Base-by-base conservation (phyloP, 2,797 vertebrate species). In the Avahi laniger region DNA sequence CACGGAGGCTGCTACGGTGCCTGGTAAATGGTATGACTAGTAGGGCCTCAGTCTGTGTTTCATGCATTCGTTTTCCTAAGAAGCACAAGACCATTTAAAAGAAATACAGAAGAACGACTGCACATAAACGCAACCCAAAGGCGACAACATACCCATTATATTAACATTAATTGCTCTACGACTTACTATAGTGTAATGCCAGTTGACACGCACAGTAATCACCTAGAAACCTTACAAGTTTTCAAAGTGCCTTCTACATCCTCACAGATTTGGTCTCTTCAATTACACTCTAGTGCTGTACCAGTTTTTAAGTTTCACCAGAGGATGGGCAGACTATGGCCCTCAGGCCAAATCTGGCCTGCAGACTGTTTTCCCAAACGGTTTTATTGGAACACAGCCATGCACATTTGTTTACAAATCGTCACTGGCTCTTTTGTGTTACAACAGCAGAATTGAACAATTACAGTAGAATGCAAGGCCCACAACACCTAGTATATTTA, bases 191-290 rank as follows among this genome's bases (percentile, higher is more conserved):
- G 48, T 2, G 33, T 38, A 3, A 3, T 33, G 28, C 59, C 13
- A 65, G 38, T 0, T 3, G 4, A 10, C 6, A 2, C 2, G 26
- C 17, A 43, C 1, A 41, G 0, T 67, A 43, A 20, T 26, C 52
- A 63, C 73, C 41, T 54, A 48, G 82, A 82, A 28, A 20, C 33
- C 12, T 0, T 28, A 4, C 33, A 26, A 17, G n/a, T 18, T 72
- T 67, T 33, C 61, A 15, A 22, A 28, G 65, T 5, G 4, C 46
- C 38, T 72, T 72, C 70, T 15, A 4, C 10, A 30, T 72, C 48
- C 75, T 79, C 5, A 0, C 1, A 26, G n/a, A 59, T 63, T 43
- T 17, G 41, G 18, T 70, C 76, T 48, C 46, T 50, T 61, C 82
- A n/a, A 0, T 30, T 33, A 78, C 50, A 43, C 8, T 73, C 57